A percentile compares a stretch with the other conserved stretches of the same genome.
Conservation (phyloP, 2,888 invertebrate genomes). For the Trachelus stipa region DNA sequence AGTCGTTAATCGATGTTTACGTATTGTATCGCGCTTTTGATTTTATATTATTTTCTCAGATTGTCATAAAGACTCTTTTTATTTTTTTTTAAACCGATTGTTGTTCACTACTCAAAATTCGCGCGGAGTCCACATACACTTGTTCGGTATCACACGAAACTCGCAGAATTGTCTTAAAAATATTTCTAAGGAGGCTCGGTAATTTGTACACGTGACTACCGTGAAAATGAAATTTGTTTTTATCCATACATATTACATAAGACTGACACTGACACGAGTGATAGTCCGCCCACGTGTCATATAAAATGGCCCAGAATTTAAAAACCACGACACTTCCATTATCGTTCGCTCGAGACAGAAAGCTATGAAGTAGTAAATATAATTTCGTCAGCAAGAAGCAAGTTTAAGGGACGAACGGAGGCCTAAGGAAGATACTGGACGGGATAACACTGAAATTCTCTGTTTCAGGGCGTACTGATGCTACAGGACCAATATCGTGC, state of each 20-base stretch:
- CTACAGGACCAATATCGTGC: constrained; percentile 80
- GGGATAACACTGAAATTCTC: constrained; percentile 67
- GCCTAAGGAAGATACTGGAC: constrained; percentile 57
- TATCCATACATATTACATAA: neutral
- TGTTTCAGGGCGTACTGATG: constrained; percentile 78
- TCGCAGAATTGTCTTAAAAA: neutral
- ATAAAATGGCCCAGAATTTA: constrained; percentile 45
- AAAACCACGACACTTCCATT: constrained; percentile 43
- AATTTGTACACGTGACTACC: neutral
- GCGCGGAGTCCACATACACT: neutral
- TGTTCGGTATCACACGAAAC: neutral
- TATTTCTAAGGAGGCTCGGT: neutral
- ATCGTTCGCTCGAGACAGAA: constrained; percentile 30
- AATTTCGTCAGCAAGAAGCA: constrained; percentile 59
- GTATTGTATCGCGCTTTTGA: neutral
- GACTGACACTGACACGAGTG: neutral
- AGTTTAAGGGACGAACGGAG: constrained; percentile 58
- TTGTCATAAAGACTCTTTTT: neutral
- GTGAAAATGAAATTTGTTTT: neutral
- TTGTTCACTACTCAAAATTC: neutral
- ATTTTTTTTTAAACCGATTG: neutral
- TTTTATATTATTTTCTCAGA: neutral
- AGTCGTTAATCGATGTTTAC: neutral
- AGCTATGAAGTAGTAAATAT: constrained; percentile 53
- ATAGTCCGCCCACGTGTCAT: constrained; percentile 33